A percentile compares a stretch with the other conserved stretches of the same genome.
Conservation (phyloP, 2,797 vertebrate genomes). For the Pachyuromys duprasi region DNA sequence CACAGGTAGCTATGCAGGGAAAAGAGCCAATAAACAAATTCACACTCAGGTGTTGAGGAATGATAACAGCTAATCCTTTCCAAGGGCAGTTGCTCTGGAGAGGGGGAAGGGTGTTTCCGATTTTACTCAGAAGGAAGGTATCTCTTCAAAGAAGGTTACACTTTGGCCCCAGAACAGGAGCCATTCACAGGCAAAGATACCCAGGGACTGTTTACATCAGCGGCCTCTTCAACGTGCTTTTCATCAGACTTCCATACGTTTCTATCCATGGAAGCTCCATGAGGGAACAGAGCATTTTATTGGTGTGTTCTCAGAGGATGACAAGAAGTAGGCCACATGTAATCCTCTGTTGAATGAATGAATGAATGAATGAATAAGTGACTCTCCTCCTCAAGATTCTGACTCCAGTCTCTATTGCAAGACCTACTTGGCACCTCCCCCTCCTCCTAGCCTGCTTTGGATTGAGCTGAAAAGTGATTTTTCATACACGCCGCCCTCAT, state of each 20-base stretch:
- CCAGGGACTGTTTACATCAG: background rate
- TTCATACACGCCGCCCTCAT: constrained; percentile 76
- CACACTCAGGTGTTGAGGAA: constrained; percentile 66
- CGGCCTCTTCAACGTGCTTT: background rate
- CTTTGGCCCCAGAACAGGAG: background rate
- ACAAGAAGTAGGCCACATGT: background rate
- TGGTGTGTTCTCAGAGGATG: background rate
- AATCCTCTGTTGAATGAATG: background rate
- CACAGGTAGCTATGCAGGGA: constrained; percentile 60
- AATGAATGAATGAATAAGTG: background rate
- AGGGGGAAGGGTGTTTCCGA: constrained; percentile 2
- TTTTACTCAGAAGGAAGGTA: constrained; percentile 66
- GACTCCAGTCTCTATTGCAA: constrained; percentile 37
- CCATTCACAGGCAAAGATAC: background rate
- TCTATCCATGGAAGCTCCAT: constrained; percentile 35
- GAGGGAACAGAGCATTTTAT: constrained; percentile 50
- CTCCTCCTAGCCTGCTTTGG: constrained; percentile 54
- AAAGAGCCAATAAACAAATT: constrained; percentile 72
- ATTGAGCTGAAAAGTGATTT: constrained; percentile 79
- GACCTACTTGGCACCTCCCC: background rate
- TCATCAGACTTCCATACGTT: background rate
- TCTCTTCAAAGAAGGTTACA: constrained; percentile 40
- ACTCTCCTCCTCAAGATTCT: background rate
- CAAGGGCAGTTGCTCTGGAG: constrained; percentile 64
- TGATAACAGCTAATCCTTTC: constrained; percentile 77